A percentile compares a stretch with the other conserved stretches of the same genome.
Evolutionary conservation across 2,888 invertebrate species (phyloP).

Genomic region (Pherbina coryleti): DNA sequence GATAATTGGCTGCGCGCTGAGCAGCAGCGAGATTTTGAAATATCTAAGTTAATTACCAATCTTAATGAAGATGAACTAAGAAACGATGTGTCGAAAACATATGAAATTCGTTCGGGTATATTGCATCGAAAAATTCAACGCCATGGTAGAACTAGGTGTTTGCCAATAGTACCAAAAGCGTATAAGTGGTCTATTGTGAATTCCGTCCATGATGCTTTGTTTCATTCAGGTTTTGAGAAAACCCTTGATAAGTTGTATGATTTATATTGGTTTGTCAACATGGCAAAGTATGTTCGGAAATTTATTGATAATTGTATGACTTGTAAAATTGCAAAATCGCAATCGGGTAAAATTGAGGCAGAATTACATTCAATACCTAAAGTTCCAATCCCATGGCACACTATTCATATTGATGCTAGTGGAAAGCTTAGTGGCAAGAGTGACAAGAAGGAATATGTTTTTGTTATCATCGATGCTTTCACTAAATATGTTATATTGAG

Average conservation of each 20-base stretch:
- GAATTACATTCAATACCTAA: slow-evolving; percentile 47
- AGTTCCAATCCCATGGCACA: slow-evolving; percentile 45
- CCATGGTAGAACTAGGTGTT: background rate
- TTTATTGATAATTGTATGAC: background rate
- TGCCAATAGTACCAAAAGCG: no score
- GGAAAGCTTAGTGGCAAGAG: slow-evolving; percentile 39
- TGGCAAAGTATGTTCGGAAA: background rate
- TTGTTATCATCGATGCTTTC: slow-evolving; percentile 35
- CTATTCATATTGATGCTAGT: slow-evolving; percentile 39
- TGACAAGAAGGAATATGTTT: slow-evolving; percentile 33
- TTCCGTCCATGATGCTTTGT: background rate
- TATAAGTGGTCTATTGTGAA: no score
- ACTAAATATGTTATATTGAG: slow-evolving; percentile 34
- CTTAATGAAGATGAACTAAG: no score
- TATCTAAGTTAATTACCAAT: no score
- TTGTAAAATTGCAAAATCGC: background rate
- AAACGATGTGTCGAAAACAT: no score
- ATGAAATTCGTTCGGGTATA: no score
- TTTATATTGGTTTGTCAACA: background rate
- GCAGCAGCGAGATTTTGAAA: no score
- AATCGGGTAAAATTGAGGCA: background rate
- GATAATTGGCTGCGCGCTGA: no score
- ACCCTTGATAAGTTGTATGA: background rate
- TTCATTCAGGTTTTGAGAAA: background rate
- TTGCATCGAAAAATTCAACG: no score